These are phyloP conservation scores for Cirrhinus mrigala DNA, from an alignment of 2,797 vertebrate genomes.

Conservation along the genomic window DNA sequence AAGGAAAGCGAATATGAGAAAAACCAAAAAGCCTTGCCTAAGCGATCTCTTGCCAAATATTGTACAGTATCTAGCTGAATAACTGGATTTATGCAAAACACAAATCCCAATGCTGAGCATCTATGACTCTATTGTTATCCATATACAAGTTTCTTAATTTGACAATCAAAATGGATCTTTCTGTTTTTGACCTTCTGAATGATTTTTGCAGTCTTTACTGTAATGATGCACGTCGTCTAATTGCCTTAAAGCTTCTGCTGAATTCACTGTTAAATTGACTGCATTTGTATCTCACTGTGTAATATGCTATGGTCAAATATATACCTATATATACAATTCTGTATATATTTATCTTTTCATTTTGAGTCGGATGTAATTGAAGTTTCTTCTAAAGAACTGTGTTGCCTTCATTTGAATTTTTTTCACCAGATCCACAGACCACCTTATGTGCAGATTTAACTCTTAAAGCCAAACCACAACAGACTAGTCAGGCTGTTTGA, in stretches of 20 bases:
- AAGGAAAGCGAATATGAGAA: neutral
- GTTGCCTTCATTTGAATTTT: neutral
- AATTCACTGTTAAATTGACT: slow-evolving; percentile 40
- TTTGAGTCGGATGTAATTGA: neutral
- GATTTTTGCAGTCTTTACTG: slow-evolving; percentile 15
- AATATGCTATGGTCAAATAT: slow-evolving; percentile 52
- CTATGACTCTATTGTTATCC: neutral
- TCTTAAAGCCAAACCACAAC: slow-evolving; percentile 14
- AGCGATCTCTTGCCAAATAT: slow-evolving; percentile 8
- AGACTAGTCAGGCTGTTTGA: slow-evolving; percentile 25
- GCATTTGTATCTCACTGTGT: slow-evolving; percentile 48
- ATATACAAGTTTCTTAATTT: neutral
- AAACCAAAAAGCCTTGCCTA: slow-evolving; percentile 7
- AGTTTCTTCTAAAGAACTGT: neutral
- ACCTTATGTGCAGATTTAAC: slow-evolving; percentile 27
- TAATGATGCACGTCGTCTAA: slow-evolving; percentile 30
- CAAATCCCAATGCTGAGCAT: neutral
- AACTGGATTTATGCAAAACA: slow-evolving; percentile 7
- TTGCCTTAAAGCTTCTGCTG: slow-evolving; percentile 53
- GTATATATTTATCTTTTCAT: slow-evolving; percentile 12
- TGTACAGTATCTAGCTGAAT: neutral
- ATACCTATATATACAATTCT: slow-evolving; percentile 40
- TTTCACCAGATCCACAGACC: neutral
- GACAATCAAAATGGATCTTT: slow-evolving; percentile 41
- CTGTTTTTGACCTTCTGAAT: slow-evolving; percentile 23